Conservation (phyloP, 2,113 vertebrate genomes). For the Vimba vimba region DNA sequence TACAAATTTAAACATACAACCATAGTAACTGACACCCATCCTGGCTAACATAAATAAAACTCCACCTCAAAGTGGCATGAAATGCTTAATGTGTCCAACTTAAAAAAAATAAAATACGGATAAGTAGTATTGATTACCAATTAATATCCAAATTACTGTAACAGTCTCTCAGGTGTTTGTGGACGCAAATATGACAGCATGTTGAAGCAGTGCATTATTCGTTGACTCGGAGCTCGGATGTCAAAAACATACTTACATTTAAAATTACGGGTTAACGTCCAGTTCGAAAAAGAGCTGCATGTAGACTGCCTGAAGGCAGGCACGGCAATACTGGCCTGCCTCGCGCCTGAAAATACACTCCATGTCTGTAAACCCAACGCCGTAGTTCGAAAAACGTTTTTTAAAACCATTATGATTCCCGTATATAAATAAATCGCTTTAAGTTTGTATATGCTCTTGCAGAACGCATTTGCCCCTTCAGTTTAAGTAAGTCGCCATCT, state of each 20-base stretch:
- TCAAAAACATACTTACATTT: neutral
- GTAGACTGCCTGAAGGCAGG: conserved; percentile 28
- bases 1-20: neutral
- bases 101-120: neutral
- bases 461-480: conserved; percentile 27
- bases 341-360: conserved; percentile 42
- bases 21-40: neutral
- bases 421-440: neutral
- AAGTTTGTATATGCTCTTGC: conserved; percentile 22
- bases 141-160: neutral
- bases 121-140: neutral
- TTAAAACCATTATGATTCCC: conserved; percentile 53
- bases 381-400: conserved; percentile 58
- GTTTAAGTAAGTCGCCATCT: conserved; percentile 16
- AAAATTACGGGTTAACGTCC: neutral
- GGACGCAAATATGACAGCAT: neutral
- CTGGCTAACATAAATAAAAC: neutral
- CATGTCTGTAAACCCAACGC: conserved; percentile 59
- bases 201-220: neutral
- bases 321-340: conserved; percentile 8
- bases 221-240: neutral
- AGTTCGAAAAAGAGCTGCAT: conserved; percentile 38
- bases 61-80: neutral
- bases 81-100: neutral
- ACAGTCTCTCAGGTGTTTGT: neutral